Evolutionary conservation across 2,888 invertebrate species (phyloP), one percentile per base, ranked within the genome.

Genomic region (Pemphredon lugubris): DNA sequence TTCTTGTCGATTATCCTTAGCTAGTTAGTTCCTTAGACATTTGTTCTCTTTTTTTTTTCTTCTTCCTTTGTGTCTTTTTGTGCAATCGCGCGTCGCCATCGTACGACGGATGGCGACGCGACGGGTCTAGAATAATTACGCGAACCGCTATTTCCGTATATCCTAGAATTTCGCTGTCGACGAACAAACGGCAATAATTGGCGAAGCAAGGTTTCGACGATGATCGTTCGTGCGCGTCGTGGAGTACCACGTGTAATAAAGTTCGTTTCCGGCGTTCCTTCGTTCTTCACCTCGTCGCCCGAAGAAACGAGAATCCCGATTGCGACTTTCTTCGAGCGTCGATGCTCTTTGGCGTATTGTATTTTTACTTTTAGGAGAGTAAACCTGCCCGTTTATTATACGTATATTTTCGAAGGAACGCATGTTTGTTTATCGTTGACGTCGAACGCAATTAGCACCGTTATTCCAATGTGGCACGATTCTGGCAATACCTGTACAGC

Each of bases 401-500:
- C 13, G 60, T 45, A 34, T 30, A 21, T 60, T 42, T 48, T 26
- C 26, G 30, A 34, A 48, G 13, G 20, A 47, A 34, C 34, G 34
- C 32, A 42, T 30, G n/a, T 20, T 18, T 4, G 2, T 32, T 1
- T 30, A 54, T 7, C 26, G 11, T 70, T 60, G 37, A 60, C 42
- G 54, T 59, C 59, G 60, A 50, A 34, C n/a, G 30, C 26, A 47
- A 44, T 48, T 50, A 40, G 44, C 54, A 39, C n/a, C 60, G 54
- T 61, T 61, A 69, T 55, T 70, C 70, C 70, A 69, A 61, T 60
- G 54, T 23, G 70, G 54, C 48, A 37, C 37, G 47, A 60, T 45
- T 32, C 50, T 69, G 70, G 69, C 70, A 70, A 70, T 70, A 69
- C 44, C 30, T 70, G 60, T 70, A 72, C 50, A 65, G 45, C 58